A percentile compares a stretch with the other conserved stretches of the same genome.
Evolutionary conservation across 1,140 invertebrate genomes (phyloP).

Genomic region (Zelostemma sp.): DNA sequence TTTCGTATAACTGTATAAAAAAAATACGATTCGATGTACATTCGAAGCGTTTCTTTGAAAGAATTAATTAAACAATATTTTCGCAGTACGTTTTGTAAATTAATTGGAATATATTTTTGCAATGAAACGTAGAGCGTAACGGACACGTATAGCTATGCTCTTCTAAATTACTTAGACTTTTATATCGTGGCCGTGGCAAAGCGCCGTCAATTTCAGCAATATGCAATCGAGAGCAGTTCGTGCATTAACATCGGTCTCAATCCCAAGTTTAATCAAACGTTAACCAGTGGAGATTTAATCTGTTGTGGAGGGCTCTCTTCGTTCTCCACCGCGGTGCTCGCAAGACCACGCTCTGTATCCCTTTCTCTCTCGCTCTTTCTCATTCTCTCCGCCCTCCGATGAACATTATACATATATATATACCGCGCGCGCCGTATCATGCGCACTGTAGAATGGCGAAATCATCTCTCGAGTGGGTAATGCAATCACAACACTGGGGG

Average conservation of each 20-base stretch:
- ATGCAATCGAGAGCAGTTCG: slow-evolving; percentile 54
- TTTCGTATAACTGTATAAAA: too few relatives aligned
- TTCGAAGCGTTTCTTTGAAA: too few relatives aligned
- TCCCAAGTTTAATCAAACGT: slow-evolving; percentile 70
- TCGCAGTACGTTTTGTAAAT: background rate
- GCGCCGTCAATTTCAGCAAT: slow-evolving; percentile 58
- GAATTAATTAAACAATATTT: background rate
- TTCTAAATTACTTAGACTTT: background rate
- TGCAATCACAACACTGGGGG: slow-evolving; percentile 70
- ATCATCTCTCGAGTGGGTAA: slow-evolving; percentile 60
- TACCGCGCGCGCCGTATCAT: slow-evolving; percentile 15
- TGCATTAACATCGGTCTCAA: slow-evolving; percentile 68
- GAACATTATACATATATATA: slow-evolving; percentile 35
- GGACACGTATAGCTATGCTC: too few relatives aligned
- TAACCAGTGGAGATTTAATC: slow-evolving; percentile 71
- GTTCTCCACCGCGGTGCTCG: slow-evolving; percentile 3
- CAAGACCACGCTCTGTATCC: slow-evolving; percentile 8
- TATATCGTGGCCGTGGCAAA: background rate
- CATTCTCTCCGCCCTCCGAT: slow-evolving; percentile 35
- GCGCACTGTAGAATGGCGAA: slow-evolving; percentile 24
- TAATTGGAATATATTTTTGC: background rate
- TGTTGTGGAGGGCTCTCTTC: slow-evolving; percentile 49
- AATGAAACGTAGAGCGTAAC: background rate
- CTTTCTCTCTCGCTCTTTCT: slow-evolving; percentile 21
- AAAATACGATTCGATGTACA: too few relatives aligned